Conservation (phyloP, 2,113 vertebrate genomes). For the Apodemus speciosus region DNA sequence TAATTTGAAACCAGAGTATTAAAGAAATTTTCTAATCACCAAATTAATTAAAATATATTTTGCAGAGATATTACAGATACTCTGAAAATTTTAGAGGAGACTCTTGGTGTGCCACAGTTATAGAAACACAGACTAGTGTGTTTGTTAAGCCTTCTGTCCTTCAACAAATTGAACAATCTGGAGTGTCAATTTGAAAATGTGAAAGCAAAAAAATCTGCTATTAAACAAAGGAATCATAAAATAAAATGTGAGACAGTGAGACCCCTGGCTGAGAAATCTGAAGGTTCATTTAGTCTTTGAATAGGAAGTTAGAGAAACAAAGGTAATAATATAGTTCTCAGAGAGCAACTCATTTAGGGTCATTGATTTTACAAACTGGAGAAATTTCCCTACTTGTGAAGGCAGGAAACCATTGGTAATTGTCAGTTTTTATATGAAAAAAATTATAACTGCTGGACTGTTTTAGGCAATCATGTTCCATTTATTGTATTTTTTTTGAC, state of each 20-base stretch:
- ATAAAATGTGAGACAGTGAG: conserved; percentile 51
- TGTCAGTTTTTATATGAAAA: conserved; percentile 63
- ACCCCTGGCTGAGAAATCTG: conserved; percentile 29
- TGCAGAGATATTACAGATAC: conserved; percentile 51
- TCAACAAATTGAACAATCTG: conserved; percentile 62
- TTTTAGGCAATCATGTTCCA: conserved; percentile 22
- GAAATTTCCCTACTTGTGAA: conserved; percentile 29
- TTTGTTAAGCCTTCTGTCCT: conserved; percentile 66
- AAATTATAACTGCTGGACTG: background rate
- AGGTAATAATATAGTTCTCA: conserved; percentile 13
- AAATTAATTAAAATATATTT: conserved; percentile 51
- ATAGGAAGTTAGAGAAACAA: conserved; percentile 45
- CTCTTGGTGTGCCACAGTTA: conserved; percentile 52
- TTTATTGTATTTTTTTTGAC: conserved; percentile 33
- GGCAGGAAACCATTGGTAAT: conserved; percentile 26
- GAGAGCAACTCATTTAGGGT: conserved; percentile 57
- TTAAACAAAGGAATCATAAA: conserved; percentile 27
- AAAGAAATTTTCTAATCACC: conserved; percentile 49
- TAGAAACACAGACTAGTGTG: conserved; percentile 60
- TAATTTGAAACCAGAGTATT: conserved; percentile 40
- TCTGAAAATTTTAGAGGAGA: conserved; percentile 62
- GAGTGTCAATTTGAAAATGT: conserved; percentile 58
- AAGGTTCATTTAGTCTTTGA: conserved; percentile 56
- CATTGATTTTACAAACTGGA: conserved; percentile 26
- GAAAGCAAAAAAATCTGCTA: conserved; percentile 41